These are phyloP conservation scores for Drosophila ustulata DNA, from an alignment of 2,888 invertebrate species.

Conservation along the genomic window DNA sequence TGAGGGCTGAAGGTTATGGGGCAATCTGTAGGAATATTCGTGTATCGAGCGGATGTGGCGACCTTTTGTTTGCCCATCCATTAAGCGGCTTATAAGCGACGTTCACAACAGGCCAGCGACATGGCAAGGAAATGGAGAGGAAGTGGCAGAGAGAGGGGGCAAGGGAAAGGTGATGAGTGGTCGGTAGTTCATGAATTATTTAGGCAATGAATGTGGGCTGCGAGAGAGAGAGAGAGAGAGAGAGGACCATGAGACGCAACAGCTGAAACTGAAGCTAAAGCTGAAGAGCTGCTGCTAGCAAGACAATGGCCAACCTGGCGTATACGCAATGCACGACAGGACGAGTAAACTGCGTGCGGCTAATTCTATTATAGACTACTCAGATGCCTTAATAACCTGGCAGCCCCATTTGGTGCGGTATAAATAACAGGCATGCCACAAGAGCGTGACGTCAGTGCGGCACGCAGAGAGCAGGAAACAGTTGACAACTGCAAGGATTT, in stretches of 20 bases:
- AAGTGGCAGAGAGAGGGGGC: neutral
- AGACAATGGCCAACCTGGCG: slow-evolving; percentile 26
- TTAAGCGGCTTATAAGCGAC: slow-evolving; percentile 69
- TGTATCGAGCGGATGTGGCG: slow-evolving; percentile 49
- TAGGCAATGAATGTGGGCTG: slow-evolving; percentile 29
- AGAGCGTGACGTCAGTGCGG: slow-evolving; percentile 4
- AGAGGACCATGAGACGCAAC: slow-evolving; percentile 27
- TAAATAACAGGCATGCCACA: slow-evolving; percentile 8
- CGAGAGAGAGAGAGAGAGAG: neutral
- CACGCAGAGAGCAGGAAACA: neutral
- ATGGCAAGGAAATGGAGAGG: slow-evolving; percentile 1
- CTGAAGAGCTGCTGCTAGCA: neutral
- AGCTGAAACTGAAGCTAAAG: slow-evolving; percentile 16
- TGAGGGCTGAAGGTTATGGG: slow-evolving; percentile 30
- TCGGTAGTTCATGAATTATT: slow-evolving; percentile 56
- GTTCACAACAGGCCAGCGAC: slow-evolving; percentile 24
- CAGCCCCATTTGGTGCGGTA: slow-evolving; percentile 3
- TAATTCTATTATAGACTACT: slow-evolving; percentile 32
- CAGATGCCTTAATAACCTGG: slow-evolving; percentile 7
- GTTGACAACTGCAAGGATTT: slow-evolving; percentile 32
- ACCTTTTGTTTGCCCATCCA: slow-evolving; percentile 72
- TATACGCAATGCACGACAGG: slow-evolving; percentile 35
- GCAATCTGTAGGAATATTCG: slow-evolving; percentile 26
- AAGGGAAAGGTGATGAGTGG: neutral
- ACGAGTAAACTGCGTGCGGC: slow-evolving; percentile 6